A percentile compares a stretch with the other conserved stretches of the same genome.
Conservation (phyloP, 2,888 invertebrate species). For the Philhelius pedissequus region DNA sequence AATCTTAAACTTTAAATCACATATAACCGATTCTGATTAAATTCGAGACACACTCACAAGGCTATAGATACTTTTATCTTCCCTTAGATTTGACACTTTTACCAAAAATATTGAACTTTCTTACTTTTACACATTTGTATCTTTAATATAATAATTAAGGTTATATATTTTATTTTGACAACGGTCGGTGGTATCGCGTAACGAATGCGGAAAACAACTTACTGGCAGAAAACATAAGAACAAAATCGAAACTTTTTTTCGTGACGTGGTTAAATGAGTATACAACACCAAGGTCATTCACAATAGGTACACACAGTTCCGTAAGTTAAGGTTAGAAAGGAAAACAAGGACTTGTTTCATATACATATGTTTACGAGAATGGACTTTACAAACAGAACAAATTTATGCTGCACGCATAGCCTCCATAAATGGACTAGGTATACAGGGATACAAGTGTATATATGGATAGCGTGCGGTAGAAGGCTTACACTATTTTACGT, state of each 20-base stretch:
- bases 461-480: constrained; percentile 24
- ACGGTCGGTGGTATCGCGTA: constrained; percentile 29
- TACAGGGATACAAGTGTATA: neutral
- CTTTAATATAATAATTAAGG: neutral
- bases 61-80: neutral
- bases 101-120: neutral
- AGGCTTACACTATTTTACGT: constrained; percentile 18
- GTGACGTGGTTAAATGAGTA: constrained; percentile 30
- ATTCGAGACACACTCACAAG: neutral
- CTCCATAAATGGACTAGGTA: neutral
- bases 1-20: too few relatives aligned
- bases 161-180: constrained; percentile 21
- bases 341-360: constrained; percentile 30
- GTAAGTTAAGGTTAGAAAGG: neutral
- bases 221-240: neutral
- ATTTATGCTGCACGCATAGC: constrained; percentile 33
- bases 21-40: constrained; percentile 1
- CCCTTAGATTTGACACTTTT: neutral
- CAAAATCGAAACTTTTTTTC: constrained; percentile 52
- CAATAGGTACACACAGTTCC: constrained; percentile 11
- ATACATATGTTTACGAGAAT: too few relatives aligned
- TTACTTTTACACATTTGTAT: neutral
- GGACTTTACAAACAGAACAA: neutral
- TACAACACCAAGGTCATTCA: constrained; percentile 29
- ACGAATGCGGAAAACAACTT: constrained; percentile 22